Conservation (phyloP, 2,113 vertebrate genomes). For the Poeciliopsis retropinna region DNA sequence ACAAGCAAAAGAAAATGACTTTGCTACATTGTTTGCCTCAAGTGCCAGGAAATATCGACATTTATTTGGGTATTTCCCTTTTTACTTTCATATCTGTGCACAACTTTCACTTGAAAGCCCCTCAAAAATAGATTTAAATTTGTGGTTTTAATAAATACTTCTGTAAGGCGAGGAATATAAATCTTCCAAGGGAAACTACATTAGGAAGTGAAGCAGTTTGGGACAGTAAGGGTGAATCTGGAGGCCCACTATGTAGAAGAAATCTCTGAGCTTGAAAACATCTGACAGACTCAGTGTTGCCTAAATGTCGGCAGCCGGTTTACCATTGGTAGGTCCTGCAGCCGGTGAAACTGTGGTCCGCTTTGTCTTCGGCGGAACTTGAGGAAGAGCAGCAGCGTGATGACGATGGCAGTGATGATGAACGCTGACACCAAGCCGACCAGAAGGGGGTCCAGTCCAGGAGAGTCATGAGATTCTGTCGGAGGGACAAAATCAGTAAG, state of each 20-base stretch:
- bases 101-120: too few species aligned
- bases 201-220: not conserved
- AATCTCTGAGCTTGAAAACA: not conserved
- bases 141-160: too few species aligned
- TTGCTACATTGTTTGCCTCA: too few species aligned
- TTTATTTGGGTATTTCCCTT: too few species aligned
- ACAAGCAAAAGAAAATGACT: too few species aligned
- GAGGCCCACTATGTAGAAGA: too few species aligned
- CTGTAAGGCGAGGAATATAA: not conserved
- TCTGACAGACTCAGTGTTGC: not conserved
- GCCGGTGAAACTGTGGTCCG: slow-evolving; percentile 85
- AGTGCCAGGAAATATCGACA: too few species aligned
- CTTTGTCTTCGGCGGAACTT: slow-evolving; percentile 83
- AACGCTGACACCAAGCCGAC: slow-evolving; percentile 87
- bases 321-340: slow-evolving; percentile 88
- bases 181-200: not conserved
- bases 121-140: too few species aligned
- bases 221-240: not conserved
- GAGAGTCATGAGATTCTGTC: slow-evolving; percentile 11
- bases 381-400: slow-evolving; percentile 86
- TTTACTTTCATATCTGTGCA: too few species aligned
- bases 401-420: slow-evolving; percentile 82
- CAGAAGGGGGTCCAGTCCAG: slow-evolving; percentile 82
- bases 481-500: slow-evolving; percentile 36
- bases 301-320: slow-evolving; percentile 24